Evolutionary conservation across 2,113 vertebrate genomes (phyloP), one percentile per base, ranked within the genome.

Genomic region (Choloepus hoffmanni): DNA sequence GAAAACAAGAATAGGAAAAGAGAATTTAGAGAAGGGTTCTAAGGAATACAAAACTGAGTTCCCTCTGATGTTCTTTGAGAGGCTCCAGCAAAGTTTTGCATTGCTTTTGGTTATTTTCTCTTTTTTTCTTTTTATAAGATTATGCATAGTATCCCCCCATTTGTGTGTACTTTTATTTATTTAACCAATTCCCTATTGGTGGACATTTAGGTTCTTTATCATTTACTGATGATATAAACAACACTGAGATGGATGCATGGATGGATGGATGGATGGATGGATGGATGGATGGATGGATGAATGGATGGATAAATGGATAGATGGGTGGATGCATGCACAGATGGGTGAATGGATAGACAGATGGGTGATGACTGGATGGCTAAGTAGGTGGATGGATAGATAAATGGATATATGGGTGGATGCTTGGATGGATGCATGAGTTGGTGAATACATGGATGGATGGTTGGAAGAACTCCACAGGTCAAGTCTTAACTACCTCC

Each of bases 221-320:
- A 83, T 23, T 92, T 53, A 36, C 16, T 9, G n/a, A 13, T 43
- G 50, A 30, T n/a, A 48, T 33, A 88, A 74, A 40, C 24, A 83
- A 70, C 60, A 95, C 10, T 68, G 21, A 50, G 19, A 33, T 89
- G 62, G 67, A 68, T 58, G 23, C 48, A 48, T 67, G 18, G 21
- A 13, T 48, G 9, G 1, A 23, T 4, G 18, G 43, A 3, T 18
- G 10, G 12, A 14, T 9, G 30, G 2, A 28, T 11, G 5, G 28
- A 53, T 23, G 77, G 28, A 15, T 68, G 18, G 72, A 45, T 11
- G 33, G 79, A n/a, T 12, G 45, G 43, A 50, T 5, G 43, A 14
- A 70, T 11, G 30, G 33, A 13, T 24, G 70, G n/a, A 82, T n/a
- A 18, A 28, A 93, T 9, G 62, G 30, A 79, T 15, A 21, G 53